Base-by-base conservation (phyloP, 1,140 invertebrate species). In the Pseudomyrmex cubaensis region DNA sequence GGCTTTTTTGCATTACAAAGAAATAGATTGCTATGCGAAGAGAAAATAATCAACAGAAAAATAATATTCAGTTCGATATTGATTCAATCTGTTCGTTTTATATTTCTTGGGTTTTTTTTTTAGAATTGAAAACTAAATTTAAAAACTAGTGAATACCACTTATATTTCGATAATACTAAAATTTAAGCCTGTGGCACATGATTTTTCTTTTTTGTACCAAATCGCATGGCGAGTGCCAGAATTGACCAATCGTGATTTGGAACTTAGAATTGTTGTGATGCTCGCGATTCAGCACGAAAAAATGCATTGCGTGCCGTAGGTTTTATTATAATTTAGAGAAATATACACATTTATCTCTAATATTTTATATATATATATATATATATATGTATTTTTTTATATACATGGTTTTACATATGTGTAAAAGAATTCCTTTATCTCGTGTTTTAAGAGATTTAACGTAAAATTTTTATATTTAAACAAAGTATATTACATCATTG, bases 91-190 rank as follows among this genome's bases (percentile, higher is more conserved):
- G 17, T 72, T 52, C 61, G 3, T 8, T 75, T 52, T 4, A 17
- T 62, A 20, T 73, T 82, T 15, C 48, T 75, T 35, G 35, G 35
- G 35, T 44, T 17, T 22, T 52, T 10, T 69, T 69, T 78, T 69
- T 9, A 35, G 35, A 78, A 13, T 67, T 35, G 35, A 67, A 20
- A 20, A 78, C 13, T 67, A 67, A 52, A 44, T 56, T 50, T 82
- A 17, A 62, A 22, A 48, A 59, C 35, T 7, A 70, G 20, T 70
- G 22, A 59, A 20, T 22, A 54, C 66, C 72, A 66, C 66, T 80
- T 80, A 7, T 35, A 72, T 80, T 59, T 80, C 54, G 76, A 80
- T 80, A 35, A 72, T 80, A 56, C 54, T 80, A 52, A 35, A 35
- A 70, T 5, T 59, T 59, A 25, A 22, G 35, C 35, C 35, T 35